Evolutionary conservation across 2,113 vertebrate genomes (phyloP).

Genomic region (Petaurus breviceps): DNA sequence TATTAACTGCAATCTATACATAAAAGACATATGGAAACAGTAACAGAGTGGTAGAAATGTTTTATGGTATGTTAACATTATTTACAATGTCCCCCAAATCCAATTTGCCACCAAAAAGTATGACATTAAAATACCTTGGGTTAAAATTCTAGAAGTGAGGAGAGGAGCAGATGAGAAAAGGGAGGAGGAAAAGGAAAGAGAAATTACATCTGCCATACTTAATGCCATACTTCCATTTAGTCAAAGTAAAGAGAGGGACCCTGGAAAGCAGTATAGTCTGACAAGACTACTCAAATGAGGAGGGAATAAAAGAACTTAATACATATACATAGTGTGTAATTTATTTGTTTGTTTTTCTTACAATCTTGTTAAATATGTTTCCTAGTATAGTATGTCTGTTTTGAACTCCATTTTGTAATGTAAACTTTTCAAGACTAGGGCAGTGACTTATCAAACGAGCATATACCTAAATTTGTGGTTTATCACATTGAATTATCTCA

Average conservation of each 20-base stretch:
- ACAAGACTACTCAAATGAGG: not conserved
- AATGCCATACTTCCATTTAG: not conserved
- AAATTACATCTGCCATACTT: not conserved
- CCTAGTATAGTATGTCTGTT: not conserved
- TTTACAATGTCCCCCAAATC: constrained; percentile 15
- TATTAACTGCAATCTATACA: not conserved
- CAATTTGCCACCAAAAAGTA: not conserved
- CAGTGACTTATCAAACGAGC: not conserved
- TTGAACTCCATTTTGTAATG: not conserved
- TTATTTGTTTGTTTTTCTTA: not conserved
- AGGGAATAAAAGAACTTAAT: not conserved
- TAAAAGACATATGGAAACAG: constrained; percentile 2
- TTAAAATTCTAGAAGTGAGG: not conserved
- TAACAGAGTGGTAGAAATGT: not conserved
- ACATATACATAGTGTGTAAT: not conserved
- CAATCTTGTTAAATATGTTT: not conserved
- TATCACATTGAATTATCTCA: not conserved
- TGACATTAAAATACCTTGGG: not conserved
- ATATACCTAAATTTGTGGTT: not conserved
- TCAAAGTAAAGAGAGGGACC: not conserved
- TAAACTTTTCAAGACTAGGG: not conserved
- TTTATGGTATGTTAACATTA: not conserved
- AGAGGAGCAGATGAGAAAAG: too few species aligned
- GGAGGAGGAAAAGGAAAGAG: not conserved
- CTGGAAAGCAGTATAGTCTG: rapidly evolving